Percentiles rank a stretch among this genome's conserved stretches.
Conservation (phyloP, 1,140 invertebrate genomes). For the Bombus confusus region DNA sequence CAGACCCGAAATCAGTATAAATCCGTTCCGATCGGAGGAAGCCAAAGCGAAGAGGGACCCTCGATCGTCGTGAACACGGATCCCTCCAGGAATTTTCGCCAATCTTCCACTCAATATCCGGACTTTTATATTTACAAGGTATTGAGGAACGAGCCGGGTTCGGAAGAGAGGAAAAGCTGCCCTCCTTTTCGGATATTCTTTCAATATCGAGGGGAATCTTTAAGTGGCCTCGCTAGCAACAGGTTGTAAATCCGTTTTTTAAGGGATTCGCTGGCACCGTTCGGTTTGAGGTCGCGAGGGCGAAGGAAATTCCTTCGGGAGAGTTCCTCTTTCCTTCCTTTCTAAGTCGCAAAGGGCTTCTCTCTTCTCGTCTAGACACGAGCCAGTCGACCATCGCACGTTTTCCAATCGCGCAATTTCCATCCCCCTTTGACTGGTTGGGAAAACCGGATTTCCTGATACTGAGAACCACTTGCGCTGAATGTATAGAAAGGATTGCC, state of each 20-base stretch:
- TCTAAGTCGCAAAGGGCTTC: constrained; percentile 4
- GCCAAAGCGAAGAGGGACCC: neutral
- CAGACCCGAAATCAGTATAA: neutral
- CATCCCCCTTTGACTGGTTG: constrained; percentile 46
- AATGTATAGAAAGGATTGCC: constrained; percentile 9
- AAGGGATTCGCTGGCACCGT: constrained; percentile 76
- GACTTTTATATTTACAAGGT: constrained; percentile 79
- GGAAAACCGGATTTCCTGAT: constrained; percentile 69
- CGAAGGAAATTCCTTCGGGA: constrained; percentile 80
- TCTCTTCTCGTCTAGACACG: constrained; percentile 70
- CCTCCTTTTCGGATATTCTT: constrained; percentile 81
- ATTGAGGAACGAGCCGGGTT: constrained; percentile 66
- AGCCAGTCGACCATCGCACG: constrained; percentile 74
- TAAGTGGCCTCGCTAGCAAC: constrained; percentile 81
- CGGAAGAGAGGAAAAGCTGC: constrained; percentile 47
- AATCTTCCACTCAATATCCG: constrained; percentile 75
- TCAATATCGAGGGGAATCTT: constrained; percentile 83
- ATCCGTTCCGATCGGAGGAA: neutral
- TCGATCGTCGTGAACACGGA: neutral
- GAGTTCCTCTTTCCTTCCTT: constrained; percentile 60
- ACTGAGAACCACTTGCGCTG: constrained; percentile 52
- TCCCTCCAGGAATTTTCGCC: constrained; percentile 22
- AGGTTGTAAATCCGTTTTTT: constrained; percentile 84
- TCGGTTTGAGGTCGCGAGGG: constrained; percentile 80
- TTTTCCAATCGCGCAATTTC: constrained; percentile 79